Evolutionary conservation across 2,888 invertebrate genomes (phyloP), one percentile per base, ranked within the genome.

Genomic region (Malthinus flaveolus): DNA sequence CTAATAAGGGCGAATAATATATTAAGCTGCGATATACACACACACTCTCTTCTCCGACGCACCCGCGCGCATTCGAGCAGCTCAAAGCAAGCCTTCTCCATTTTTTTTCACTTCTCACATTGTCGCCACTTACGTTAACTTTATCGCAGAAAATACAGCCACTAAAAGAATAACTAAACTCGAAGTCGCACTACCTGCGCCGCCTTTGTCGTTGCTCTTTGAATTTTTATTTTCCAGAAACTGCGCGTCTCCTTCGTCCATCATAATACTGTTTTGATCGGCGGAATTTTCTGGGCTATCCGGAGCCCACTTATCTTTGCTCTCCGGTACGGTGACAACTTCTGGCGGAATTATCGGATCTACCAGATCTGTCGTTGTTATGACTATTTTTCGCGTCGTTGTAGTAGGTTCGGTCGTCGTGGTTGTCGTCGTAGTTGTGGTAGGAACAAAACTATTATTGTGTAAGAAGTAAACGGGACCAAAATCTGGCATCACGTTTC

Each of bases 361-460:
- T 9, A 82, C 77, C 32, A 85, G 84, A 46, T 82, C 81, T 13
- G 81, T 80, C 1, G 87, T 85, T 3, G 84, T 84, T 4, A 85
- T 85, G 0, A 85, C 85, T 0, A 85, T 85, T 1, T 84, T 80
- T 0, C 78, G 79, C 3, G 81, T 82, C 0, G 78, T 77, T 0
- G 79, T 80, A 1, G 80, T 79, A 1, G 81, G 79, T 1, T 80
- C 80, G 0, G 79, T 80, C 0, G 82, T 81, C 0, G 83, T 82
- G 0, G 82, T 81, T 1, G 84, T 82, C 0, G 84, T 83, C 0
- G 87, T 84, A 0, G 87, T 86, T 0, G 89, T 92, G 8, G 91
- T 91, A 1, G 93, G 93, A 12, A 93, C 90, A 36, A 89, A 77
- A 10, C 85, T 88, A 66, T 88, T 85, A 75, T 93, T 93, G 49